Conservation (phyloP, 1,140 invertebrate species). For the Drosophila aff. region DNA sequence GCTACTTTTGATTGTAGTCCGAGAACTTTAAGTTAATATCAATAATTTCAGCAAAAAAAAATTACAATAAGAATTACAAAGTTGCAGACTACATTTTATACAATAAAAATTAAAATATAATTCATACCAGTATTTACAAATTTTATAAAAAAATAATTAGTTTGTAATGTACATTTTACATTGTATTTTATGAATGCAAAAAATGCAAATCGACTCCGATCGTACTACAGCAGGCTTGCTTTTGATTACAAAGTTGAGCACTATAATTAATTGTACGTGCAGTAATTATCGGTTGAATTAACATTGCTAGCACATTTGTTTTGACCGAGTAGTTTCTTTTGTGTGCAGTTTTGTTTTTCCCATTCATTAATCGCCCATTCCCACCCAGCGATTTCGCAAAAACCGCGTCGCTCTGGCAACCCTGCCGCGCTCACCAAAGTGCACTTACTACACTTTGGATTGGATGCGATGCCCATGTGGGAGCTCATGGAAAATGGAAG, state of each 20-base stretch:
- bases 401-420: conserved; percentile 36
- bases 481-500: conserved; percentile 18
- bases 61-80: background rate
- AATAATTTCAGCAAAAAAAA: background rate
- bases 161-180: background rate
- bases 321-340: conserved; percentile 19
- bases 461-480: conserved; percentile 45
- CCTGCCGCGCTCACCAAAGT: conserved; percentile 25
- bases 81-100: background rate
- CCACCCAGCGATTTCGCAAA: conserved; percentile 31
- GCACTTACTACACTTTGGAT: conserved; percentile 49
- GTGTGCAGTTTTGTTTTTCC: conserved; percentile 37
- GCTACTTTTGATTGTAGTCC: background rate
- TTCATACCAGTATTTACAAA: no score
- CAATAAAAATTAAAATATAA: background rate
- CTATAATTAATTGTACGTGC: conserved; percentile 25
- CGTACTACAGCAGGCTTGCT: background rate
- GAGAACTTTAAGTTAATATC: background rate
- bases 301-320: conserved; percentile 22
- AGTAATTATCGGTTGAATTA: conserved; percentile 38
- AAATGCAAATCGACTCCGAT: background rate
- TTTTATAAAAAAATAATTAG: no score
- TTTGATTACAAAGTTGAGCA: conserved; percentile 22
- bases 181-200: background rate
- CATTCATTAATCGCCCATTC: conserved; percentile 47